Evolutionary conservation across 2,797 vertebrate genomes (phyloP).

Genomic region (Knipowitschia caucasica): DNA sequence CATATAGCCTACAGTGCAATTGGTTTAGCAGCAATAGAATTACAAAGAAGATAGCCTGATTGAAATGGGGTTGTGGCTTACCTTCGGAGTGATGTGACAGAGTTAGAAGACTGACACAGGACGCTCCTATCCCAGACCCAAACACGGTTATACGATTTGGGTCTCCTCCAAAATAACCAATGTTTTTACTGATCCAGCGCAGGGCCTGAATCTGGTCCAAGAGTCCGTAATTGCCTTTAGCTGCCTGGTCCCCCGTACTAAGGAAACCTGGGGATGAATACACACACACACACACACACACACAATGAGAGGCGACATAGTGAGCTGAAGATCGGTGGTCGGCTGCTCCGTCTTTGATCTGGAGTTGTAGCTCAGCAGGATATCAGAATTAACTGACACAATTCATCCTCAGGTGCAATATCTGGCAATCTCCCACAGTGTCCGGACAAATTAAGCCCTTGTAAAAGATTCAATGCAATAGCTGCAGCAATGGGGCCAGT

Average conservation of each 20-base stretch:
- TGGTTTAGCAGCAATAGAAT: not conserved
- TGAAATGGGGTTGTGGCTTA: too few relatives aligned
- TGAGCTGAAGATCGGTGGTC: conserved; percentile 27
- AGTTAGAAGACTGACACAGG: conserved; percentile 96
- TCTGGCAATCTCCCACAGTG: conserved; percentile 34
- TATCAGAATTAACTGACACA: conserved; percentile 35
- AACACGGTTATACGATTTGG: conserved; percentile 85
- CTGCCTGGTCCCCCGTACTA: conserved; percentile 98
- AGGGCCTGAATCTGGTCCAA: conserved; percentile 98
- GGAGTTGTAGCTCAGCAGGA: conserved; percentile 33
- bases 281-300: conserved; percentile 1
- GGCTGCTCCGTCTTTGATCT: conserved; percentile 46
- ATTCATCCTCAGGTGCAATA: conserved; percentile 46
- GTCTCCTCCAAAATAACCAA: conserved; percentile 79
- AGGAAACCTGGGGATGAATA: conserved; percentile 86
- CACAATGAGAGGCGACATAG: conserved; percentile 14
- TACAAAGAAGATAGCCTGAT: too few relatives aligned
- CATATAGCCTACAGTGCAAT: not conserved
- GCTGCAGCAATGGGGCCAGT: conserved; percentile 3
- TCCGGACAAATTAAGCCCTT: conserved; percentile 33
- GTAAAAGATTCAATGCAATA: conserved; percentile 23
- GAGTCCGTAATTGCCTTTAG: conserved; percentile 97
- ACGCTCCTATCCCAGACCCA: conserved; percentile 96
- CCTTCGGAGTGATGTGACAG: conserved; percentile 99
- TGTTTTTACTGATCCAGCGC: conserved; percentile 86